A percentile compares a stretch with the other conserved stretches of the same genome.
phyloP scores from a whole-genome alignment of 1,140 invertebrate species.

The Dreissena polymorpha region DNA sequence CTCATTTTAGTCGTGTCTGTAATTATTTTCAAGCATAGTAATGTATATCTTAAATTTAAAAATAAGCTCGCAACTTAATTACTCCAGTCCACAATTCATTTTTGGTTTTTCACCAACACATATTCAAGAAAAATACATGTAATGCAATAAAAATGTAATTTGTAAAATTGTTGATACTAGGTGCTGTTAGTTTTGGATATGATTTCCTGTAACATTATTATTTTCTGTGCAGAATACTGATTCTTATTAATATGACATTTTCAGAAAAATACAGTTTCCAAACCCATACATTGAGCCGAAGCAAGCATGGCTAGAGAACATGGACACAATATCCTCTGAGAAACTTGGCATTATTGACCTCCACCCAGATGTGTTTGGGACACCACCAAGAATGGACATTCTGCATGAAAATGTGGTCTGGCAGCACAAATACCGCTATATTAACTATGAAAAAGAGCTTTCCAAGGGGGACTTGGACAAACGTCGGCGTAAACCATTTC shows the following conservation, averaged over 20 bases:
- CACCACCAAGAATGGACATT: constrained; percentile 91
- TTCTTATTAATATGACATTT: neutral
- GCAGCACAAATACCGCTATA: constrained; percentile 91
- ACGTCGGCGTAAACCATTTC: constrained; percentile 94
- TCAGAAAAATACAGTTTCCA: constrained; percentile 70
- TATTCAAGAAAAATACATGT: too few relatives aligned
- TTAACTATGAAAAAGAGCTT: constrained; percentile 82
- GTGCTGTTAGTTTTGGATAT: too few relatives aligned
- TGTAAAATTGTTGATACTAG: too few relatives aligned
- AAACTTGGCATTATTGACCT: constrained; percentile 92
- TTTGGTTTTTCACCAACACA: too few relatives aligned
- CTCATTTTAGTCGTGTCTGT: too few relatives aligned
- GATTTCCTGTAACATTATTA: too few relatives aligned
- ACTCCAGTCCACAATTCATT: too few relatives aligned
- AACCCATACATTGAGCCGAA: constrained; percentile 80
- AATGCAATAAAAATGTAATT: too few relatives aligned
- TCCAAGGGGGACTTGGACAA: constrained; percentile 91
- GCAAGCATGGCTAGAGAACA: constrained; percentile 95
- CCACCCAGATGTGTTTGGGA: constrained; percentile 93
- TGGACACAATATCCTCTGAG: constrained; percentile 89
- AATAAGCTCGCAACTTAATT: too few relatives aligned
- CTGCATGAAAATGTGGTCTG: constrained; percentile 93
- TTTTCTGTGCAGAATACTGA: too few relatives aligned
- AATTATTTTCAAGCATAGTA: too few relatives aligned
- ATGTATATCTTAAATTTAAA: too few relatives aligned